Conservation (phyloP, 1,140 invertebrate species). For the Lepidostoma basale region DNA sequence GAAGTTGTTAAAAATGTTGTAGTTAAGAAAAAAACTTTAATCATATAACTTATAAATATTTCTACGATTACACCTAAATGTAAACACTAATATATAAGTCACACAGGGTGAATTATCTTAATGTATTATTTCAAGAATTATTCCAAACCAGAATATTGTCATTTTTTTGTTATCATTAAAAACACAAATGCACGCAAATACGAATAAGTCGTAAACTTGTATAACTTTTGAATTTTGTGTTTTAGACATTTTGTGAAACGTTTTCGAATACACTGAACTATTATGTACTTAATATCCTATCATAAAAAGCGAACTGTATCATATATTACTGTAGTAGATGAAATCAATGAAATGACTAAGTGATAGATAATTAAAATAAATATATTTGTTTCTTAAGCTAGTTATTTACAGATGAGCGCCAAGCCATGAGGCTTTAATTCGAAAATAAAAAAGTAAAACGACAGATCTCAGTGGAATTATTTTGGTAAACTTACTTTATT, state of each 20-base stretch:
- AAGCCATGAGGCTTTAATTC: constrained; percentile 1
- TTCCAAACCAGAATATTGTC: background rate
- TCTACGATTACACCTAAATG: constrained; percentile 16
- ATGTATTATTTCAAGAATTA: background rate
- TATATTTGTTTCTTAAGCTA: background rate
- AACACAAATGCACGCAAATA: constrained; percentile 19
- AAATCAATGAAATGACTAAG: background rate
- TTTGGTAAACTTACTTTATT: too few species aligned
- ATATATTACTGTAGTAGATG: background rate
- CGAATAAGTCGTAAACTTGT: too few species aligned
- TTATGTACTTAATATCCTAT: background rate
- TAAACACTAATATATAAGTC: constrained; percentile 24
- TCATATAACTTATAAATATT: constrained; percentile 8
- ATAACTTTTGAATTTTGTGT: background rate
- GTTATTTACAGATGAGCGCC: background rate
- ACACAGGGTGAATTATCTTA: constrained; percentile 26
- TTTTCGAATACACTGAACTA: background rate
- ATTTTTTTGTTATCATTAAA: background rate
- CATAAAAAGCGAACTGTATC: constrained; percentile 4
- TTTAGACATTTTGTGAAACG: background rate
- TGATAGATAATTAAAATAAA: background rate
- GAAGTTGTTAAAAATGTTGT: constrained; percentile 23
- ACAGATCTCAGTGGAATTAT: too few species aligned
- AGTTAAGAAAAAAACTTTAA: constrained; percentile 19
- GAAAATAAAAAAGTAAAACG: too few species aligned